These are phyloP conservation scores for Ahaetulla prasina DNA, from an alignment of 2,113 vertebrate species.

Conservation along the genomic window DNA sequence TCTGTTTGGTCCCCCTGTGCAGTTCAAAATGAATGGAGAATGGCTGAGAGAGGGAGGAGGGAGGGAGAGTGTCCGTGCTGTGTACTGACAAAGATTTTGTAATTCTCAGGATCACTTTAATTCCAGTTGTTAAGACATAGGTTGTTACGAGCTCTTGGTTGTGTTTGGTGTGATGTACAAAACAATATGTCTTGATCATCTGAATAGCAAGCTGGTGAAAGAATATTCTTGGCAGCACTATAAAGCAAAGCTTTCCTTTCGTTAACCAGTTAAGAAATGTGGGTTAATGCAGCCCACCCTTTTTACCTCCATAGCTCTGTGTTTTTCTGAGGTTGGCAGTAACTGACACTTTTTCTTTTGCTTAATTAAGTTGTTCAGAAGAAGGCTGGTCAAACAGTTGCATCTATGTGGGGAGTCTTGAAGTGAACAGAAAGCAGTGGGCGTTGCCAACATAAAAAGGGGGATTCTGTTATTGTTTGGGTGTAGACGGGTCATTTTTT, in stretches of 20 bases:
- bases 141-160: conserved; percentile 37
- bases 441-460: conserved; percentile 83
- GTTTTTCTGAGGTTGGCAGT: conserved; percentile 76
- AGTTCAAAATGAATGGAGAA: neutral
- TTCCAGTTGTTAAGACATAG: neutral
- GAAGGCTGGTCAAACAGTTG: conserved; percentile 81
- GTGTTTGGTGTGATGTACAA: conserved; percentile 16
- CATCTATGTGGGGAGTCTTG: conserved; percentile 82
- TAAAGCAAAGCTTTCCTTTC: conserved; percentile 54
- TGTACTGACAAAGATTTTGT: conserved; percentile 16
- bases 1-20: conserved; percentile 1
- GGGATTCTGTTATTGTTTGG: conserved; percentile 86
- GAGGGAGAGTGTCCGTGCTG: neutral
- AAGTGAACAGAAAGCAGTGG: conserved; percentile 75
- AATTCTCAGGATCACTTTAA: neutral
- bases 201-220: conserved; percentile 46
- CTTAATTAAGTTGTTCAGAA: conserved; percentile 85
- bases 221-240: conserved; percentile 51
- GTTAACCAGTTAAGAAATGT: conserved; percentile 70
- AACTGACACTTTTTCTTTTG: conserved; percentile 84
- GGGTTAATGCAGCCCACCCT: conserved; percentile 65
- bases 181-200: conserved; percentile 49
- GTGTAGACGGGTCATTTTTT: conserved; percentile 86
- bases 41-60: neutral
- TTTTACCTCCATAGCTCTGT: conserved; percentile 72